Base-by-base conservation (phyloP, 2,888 invertebrate species). In the Pheosia tremula region DNA sequence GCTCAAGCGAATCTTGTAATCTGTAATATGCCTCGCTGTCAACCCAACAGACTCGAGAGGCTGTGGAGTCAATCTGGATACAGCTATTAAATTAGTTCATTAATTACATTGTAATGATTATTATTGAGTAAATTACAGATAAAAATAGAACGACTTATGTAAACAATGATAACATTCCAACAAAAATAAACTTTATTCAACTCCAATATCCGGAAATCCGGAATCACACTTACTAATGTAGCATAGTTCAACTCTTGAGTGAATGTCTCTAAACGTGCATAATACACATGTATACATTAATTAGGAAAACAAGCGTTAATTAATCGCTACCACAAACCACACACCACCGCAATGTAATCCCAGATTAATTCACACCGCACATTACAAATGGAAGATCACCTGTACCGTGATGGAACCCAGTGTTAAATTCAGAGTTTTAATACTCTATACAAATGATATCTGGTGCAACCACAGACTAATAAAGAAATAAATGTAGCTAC, bases 161-260 rank as follows among this genome's bases (percentile, higher is more conserved):
- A 53, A 53, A 37, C 37, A 53, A 53, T 37, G 10, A 53, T 53
- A 53, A 53, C 5, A 10, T 53, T 53, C 36, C 37, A 53, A 53
- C 53, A 37, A 53, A 53, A 53, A 53, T 53, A 53, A 36, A 53
- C 53, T 53, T 53, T 37, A 53, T 37, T 53, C 5, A 24, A 9
- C 24, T 47, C 11, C 47, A 47, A 11, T 5, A 6, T 47, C 10
- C 11, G n/a, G n/a, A 11, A 47, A 11, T 11, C 47, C 11, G 47
- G 47, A 47, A 11, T 47, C 47, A 47, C n/a, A 47, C 4, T 47
- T 11, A 11, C 3, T 47, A n/a, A n/a, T 47, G n/a, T 47, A n/a
- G 4, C 5, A 0, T 47, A 5, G 8, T 6, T 4, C n/a, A 47
- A 9, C 47, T 3, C 11, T 9, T 11, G 45, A 2, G 45, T 47